phyloP scores from a whole-genome alignment of 2,113 vertebrate genomes.

The Neolamprologus fasciatus region DNA sequence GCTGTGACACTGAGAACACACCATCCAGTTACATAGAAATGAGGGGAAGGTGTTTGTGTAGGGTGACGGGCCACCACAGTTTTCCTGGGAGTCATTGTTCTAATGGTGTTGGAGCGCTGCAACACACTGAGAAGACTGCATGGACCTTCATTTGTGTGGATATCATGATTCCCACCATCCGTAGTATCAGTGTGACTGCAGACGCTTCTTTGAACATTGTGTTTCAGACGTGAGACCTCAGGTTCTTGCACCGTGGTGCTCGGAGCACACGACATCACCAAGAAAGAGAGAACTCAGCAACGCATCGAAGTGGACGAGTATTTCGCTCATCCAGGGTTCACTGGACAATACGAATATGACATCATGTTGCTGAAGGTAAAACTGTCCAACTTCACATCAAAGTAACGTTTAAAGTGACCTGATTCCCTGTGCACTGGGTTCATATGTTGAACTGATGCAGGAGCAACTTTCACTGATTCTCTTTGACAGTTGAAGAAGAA shows the following conservation, averaged over 20 bases:
- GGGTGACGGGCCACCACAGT: neutral
- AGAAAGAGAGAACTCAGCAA: slow-evolving; percentile 51
- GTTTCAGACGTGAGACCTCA: neutral
- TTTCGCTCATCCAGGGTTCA: slow-evolving; percentile 6
- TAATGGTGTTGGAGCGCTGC: slow-evolving; percentile 43
- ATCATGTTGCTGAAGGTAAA: slow-evolving; percentile 61
- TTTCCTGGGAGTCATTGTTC: neutral
- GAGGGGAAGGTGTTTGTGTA: neutral
- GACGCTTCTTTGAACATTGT: neutral
- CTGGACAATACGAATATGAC: neutral
- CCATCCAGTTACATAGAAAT: neutral
- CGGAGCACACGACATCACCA: too few relatives aligned
- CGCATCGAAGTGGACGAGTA: slow-evolving; percentile 6
- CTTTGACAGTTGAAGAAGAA: slow-evolving; percentile 32
- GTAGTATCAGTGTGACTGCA: neutral
- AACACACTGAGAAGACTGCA: neutral
- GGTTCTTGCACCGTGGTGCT: slow-evolving; percentile 34
- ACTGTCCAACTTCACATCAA: neutral
- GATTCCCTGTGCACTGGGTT: neutral
- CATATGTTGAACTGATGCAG: neutral
- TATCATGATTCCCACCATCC: neutral
- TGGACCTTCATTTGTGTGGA: neutral
- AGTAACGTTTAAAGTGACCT: neutral
- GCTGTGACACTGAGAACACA: neutral
- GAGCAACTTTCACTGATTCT: neutral